These are phyloP conservation scores for Salminus brasiliensis DNA, from an alignment of 2,113 vertebrate species.

Conservation along the genomic window DNA sequence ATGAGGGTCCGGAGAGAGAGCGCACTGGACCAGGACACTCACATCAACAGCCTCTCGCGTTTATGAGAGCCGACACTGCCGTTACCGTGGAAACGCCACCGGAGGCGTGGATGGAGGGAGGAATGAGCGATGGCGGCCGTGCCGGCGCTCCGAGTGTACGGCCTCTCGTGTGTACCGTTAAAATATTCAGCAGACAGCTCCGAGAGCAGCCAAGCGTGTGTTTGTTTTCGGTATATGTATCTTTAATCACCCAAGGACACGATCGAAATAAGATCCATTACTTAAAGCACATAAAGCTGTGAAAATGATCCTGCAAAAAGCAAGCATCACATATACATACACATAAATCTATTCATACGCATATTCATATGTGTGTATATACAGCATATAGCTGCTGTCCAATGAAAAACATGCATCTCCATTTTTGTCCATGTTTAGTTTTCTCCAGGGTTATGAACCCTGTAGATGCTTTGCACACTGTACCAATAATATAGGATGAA, in stretches of 20 bases:
- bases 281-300: too few species aligned
- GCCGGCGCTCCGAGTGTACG: slow-evolving; percentile 52
- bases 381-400: background rate
- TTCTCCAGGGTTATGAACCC: too few species aligned
- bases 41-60: slow-evolving; percentile 63
- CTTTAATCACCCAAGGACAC: background rate
- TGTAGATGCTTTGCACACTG: too few species aligned
- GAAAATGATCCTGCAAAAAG: too few species aligned
- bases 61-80: slow-evolving; percentile 47
- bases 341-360: background rate
- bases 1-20: slow-evolving; percentile 40
- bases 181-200: slow-evolving; percentile 45
- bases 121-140: slow-evolving; percentile 28
- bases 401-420: too few species aligned
- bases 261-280: background rate
- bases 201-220: background rate
- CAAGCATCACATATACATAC: too few species aligned
- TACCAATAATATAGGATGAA: too few species aligned
- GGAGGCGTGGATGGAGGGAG: slow-evolving; percentile 49
- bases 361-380: background rate
- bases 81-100: slow-evolving; percentile 51
- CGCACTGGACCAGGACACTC: slow-evolving; percentile 47
- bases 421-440: too few species aligned
- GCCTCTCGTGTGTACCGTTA: slow-evolving; percentile 30
- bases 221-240: slow-evolving; percentile 7